Conservation (phyloP, 2,113 vertebrate genomes). For the Cromileptes altivelis region DNA sequence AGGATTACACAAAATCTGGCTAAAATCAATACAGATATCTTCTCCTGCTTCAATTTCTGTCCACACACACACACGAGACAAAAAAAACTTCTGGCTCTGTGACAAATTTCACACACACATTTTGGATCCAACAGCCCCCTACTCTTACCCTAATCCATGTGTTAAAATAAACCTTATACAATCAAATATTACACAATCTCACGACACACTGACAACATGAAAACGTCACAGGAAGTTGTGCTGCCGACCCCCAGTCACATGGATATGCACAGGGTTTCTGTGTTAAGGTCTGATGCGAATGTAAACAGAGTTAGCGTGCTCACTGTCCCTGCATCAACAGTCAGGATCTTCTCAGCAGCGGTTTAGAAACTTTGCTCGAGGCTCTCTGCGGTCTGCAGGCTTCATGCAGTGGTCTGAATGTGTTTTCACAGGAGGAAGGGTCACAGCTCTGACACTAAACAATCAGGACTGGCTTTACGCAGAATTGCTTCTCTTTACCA, state of each 20-base stretch:
- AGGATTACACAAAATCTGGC: not conserved
- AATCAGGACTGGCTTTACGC: not conserved
- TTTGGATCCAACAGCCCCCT: too few species aligned
- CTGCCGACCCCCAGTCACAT: not conserved
- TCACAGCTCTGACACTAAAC: constrained; percentile 3
- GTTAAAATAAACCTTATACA: constrained; percentile 19
- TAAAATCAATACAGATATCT: not conserved
- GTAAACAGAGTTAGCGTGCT: constrained; percentile 12
- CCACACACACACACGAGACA: too few species aligned
- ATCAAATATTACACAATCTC: constrained; percentile 32
- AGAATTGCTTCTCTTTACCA: not conserved
- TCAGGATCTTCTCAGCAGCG: constrained; percentile 36
- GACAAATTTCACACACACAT: too few species aligned
- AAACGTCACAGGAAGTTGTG: constrained; percentile 22
- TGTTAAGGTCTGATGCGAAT: constrained; percentile 3
- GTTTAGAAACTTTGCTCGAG: constrained; percentile 36
- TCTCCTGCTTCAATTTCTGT: not conserved
- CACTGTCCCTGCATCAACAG: not conserved
- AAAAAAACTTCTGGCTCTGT: too few species aligned
- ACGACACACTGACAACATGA: not conserved
- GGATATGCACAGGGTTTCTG: constrained; percentile 11
- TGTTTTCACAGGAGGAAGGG: constrained; percentile 30
- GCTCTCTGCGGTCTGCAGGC: constrained; percentile 2
- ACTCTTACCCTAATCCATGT: not conserved
- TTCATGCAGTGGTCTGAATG: constrained; percentile 8